Percentiles rank a stretch among this genome's conserved stretches.
Conservation (phyloP, 2,113 vertebrate species). For the Natator depressus region DNA sequence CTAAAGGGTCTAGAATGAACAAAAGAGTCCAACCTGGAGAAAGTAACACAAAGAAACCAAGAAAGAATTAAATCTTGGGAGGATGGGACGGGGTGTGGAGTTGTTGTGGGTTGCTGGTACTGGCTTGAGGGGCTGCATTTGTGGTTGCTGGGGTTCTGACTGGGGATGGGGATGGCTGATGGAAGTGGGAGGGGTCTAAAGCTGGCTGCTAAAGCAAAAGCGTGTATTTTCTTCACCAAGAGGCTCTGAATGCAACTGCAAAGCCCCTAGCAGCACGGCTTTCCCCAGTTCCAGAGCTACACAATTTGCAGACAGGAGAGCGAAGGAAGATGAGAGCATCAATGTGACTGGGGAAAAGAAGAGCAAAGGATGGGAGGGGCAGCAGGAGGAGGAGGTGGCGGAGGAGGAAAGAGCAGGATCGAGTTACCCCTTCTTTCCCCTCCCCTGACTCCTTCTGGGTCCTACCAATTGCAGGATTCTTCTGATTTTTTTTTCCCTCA, state of each 20-base stretch:
- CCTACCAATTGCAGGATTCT: background rate
- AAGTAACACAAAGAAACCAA: background rate
- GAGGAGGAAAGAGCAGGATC: background rate
- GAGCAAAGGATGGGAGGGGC: background rate
- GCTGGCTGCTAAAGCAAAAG: background rate
- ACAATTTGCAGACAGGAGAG: background rate
- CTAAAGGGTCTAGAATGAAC: background rate
- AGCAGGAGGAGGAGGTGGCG: background rate
- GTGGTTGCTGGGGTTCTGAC: background rate
- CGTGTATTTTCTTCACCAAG: background rate
- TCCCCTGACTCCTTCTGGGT: background rate
- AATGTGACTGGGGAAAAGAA: background rate
- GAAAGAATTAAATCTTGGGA: background rate
- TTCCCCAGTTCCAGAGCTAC: background rate
- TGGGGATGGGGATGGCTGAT: background rate
- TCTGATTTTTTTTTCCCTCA: background rate
- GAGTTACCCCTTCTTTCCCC: accelerated
- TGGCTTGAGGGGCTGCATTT: background rate
- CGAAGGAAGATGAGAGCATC: background rate
- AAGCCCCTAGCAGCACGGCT: background rate
- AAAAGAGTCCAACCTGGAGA: background rate
- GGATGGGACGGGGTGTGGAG: background rate
- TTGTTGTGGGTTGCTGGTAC: background rate
- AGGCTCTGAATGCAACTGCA: background rate
- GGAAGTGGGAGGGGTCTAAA: background rate